phyloP scores from a whole-genome alignment of 2,888 invertebrate species.

The Gnatocerus cornutus region DNA sequence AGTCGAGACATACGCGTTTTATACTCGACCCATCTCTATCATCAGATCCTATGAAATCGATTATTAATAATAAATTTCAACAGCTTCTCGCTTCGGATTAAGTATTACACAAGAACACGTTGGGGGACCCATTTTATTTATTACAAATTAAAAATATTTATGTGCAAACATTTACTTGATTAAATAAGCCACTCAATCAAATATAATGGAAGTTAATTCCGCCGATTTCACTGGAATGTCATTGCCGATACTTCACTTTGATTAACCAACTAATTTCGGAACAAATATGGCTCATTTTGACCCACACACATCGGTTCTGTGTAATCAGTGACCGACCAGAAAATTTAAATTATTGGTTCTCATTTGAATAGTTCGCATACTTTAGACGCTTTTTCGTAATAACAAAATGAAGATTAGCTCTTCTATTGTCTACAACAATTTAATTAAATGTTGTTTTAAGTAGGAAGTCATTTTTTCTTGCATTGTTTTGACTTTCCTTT shows the following conservation, averaged over 20 bases:
- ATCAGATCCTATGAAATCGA: conserved; percentile 38
- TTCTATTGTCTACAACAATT: too few species aligned
- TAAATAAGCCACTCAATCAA: conserved; percentile 2
- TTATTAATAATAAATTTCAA: conserved; percentile 35
- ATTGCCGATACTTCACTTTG: conserved; percentile 1
- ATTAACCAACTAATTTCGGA: conserved; percentile 7
- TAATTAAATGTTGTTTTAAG: too few species aligned
- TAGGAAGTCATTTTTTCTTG: too few species aligned
- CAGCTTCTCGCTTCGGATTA: neutral
- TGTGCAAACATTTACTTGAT: neutral
- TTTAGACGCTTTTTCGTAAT: neutral
- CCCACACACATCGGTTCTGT: neutral
- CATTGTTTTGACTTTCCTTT: too few species aligned
- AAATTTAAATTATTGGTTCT: neutral
- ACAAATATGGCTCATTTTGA: conserved; percentile 9
- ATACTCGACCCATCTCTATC: conserved; percentile 44
- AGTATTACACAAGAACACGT: neutral
- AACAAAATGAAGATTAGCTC: too few species aligned
- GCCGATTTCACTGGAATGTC: conserved; percentile 1
- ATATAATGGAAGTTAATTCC: conserved; percentile 2
- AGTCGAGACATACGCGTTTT: conserved; percentile 45
- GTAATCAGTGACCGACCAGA: neutral
- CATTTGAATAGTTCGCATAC: neutral
- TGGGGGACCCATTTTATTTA: neutral
- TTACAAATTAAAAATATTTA: conserved; percentile 5